phyloP scores from a whole-genome alignment of 1,140 invertebrate genomes.

The Pseudomyrmex flavicornis region DNA sequence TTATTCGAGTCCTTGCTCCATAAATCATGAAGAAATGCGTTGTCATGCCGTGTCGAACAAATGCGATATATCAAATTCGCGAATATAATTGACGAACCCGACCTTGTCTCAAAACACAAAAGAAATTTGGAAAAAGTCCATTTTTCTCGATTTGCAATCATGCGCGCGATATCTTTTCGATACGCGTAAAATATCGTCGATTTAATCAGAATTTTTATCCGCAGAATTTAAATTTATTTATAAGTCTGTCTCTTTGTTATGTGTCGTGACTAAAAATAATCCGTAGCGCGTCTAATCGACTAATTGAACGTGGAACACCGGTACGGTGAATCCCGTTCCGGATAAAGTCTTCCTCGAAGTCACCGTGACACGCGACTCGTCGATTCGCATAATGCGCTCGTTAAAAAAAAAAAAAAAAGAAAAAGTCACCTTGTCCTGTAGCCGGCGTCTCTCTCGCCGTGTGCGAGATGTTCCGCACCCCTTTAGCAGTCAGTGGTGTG shows the following conservation, averaged over 20 bases:
- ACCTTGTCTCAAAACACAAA: too few relatives aligned
- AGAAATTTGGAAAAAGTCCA: not conserved
- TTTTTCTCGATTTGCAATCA: not conserved
- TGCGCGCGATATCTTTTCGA: not conserved
- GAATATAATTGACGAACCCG: not conserved
- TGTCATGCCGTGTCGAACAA: not conserved
- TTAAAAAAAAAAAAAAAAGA: slow-evolving; percentile 47
- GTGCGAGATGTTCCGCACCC: slow-evolving; percentile 58
- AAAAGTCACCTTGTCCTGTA: slow-evolving; percentile 23
- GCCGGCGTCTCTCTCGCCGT: not conserved
- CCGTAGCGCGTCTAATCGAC: slow-evolving; percentile 8
- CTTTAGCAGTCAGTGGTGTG: slow-evolving; percentile 36
- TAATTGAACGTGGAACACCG: slow-evolving; percentile 22
- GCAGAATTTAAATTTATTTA: too few relatives aligned
- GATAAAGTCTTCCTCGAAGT: slow-evolving; percentile 25
- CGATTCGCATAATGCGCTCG: slow-evolving; percentile 48
- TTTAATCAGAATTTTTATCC: not conserved
- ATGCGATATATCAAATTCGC: not conserved
- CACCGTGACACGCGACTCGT: slow-evolving; percentile 38
- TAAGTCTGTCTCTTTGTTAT: not conserved
- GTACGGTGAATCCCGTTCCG: not conserved
- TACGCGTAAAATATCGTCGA: not conserved
- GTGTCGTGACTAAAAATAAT: not conserved
- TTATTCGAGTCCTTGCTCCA: slow-evolving; percentile 28
- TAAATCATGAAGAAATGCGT: slow-evolving; percentile 16